Evolutionary conservation across 2,113 vertebrate species (phyloP).

Genomic region (Condylura cristata): DNA sequence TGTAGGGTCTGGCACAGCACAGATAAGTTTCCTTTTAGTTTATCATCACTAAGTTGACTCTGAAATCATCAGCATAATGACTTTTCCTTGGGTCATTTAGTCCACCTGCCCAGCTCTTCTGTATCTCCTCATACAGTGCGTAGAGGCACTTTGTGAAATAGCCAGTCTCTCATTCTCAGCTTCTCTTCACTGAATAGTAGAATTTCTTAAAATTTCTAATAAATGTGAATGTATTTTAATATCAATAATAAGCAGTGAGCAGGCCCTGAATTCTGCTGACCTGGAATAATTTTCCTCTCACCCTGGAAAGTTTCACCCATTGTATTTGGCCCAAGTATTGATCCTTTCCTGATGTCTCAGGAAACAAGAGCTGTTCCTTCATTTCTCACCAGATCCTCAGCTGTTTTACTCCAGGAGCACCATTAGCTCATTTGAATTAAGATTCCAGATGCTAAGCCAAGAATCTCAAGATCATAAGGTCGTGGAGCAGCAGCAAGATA

Average conservation of each 20-base stretch:
- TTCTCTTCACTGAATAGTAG: conserved; percentile 13
- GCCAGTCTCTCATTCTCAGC: neutral
- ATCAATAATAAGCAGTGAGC: neutral
- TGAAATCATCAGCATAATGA: conserved; percentile 55
- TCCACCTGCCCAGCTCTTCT: neutral
- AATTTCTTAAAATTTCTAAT: conserved; percentile 40
- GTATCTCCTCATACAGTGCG: neutral
- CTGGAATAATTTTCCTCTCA: conserved; percentile 11
- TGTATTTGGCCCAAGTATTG: conserved; percentile 12
- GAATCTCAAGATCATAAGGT: conserved; percentile 44
- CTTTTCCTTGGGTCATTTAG: conserved; percentile 55
- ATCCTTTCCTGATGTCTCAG: conserved; percentile 48
- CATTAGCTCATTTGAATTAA: conserved; percentile 58
- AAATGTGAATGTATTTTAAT: conserved; percentile 32
- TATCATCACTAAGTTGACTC: conserved; percentile 53
- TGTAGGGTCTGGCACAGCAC: neutral
- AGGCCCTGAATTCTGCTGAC: neutral
- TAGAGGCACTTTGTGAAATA: neutral
- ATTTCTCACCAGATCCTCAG: conserved; percentile 55
- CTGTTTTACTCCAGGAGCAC: conserved; percentile 23
- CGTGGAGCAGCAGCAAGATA: neutral
- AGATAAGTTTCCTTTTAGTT: conserved; percentile 34
- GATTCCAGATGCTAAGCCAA: conserved; percentile 32
- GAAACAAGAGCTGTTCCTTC: conserved; percentile 12
- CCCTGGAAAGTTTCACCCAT: neutral